Conservation (phyloP, 2,113 vertebrate species). For the Psephotus haematonotus region DNA sequence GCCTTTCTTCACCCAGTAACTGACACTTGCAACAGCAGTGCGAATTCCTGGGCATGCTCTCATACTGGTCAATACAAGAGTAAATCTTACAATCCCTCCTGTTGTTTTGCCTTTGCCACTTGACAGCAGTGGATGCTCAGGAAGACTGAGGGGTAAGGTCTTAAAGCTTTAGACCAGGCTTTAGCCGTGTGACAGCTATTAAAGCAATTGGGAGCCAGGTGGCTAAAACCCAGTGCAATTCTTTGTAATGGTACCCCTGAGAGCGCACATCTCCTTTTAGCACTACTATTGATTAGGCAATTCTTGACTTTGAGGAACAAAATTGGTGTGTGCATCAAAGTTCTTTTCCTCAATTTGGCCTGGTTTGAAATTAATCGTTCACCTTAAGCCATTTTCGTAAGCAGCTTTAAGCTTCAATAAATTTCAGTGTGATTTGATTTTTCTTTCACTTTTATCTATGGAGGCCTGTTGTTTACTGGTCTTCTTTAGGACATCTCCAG, state of each 20-base stretch:
- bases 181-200: constrained; percentile 42
- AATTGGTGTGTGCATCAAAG: constrained; percentile 57
- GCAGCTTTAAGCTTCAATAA: constrained; percentile 29
- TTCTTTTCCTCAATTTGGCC: constrained; percentile 64
- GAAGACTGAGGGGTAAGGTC: background rate
- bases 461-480: constrained; percentile 11
- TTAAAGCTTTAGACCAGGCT: constrained; percentile 3
- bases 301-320: constrained; percentile 63
- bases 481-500: background rate
- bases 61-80: background rate
- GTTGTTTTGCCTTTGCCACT: constrained; percentile 23
- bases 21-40: background rate
- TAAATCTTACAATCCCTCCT: background rate
- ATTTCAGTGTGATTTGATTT: constrained; percentile 33
- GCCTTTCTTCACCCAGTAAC: background rate
- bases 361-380: constrained; percentile 51
- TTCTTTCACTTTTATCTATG: background rate
- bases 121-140: constrained; percentile 13
- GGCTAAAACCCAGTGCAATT: constrained; percentile 60
- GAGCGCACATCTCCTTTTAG: constrained; percentile 52
- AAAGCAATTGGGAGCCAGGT: constrained; percentile 61
- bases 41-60: background rate
- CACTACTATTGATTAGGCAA: constrained; percentile 55
- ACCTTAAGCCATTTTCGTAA: constrained; percentile 26
- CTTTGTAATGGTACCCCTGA: constrained; percentile 61